phyloP scores from a whole-genome alignment of 2,113 vertebrate species.

The Morone saxatilis region DNA sequence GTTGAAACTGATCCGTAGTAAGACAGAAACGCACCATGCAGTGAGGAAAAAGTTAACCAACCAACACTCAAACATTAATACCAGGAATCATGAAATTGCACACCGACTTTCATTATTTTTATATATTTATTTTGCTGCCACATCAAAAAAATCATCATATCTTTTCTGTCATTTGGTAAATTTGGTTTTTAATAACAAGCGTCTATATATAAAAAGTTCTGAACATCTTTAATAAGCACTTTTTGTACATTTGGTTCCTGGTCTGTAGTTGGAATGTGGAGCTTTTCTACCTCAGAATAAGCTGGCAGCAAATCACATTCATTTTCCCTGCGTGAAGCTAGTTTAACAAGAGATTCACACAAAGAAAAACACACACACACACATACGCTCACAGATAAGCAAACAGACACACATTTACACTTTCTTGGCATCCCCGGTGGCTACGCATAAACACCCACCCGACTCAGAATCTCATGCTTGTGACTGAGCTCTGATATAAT shows the following conservation, averaged over 20 bases:
- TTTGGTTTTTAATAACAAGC: no score
- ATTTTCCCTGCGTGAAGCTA: neutral
- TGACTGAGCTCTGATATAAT: conserved; percentile 63
- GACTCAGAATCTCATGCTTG: conserved; percentile 19
- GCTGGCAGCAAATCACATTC: neutral
- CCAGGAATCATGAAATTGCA: neutral
- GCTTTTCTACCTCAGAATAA: conserved; percentile 6
- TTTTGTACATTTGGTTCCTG: neutral
- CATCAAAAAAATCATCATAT: neutral
- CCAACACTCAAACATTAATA: no score
- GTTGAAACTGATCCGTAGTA: neutral
- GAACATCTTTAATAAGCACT: neutral
- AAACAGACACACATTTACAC: conserved; percentile 33
- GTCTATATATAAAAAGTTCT: neutral
- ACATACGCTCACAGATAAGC: neutral
- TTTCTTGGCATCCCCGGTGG: conserved; percentile 27
- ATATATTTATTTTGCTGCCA: neutral
- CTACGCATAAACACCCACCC: neutral
- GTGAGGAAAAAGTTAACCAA: neutral
- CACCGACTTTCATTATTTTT: neutral
- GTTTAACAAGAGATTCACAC: conserved; percentile 19
- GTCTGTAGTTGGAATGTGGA: neutral
- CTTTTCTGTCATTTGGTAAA: neutral
- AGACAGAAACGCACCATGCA: neutral
- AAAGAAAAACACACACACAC: conserved; percentile 13